Percentiles rank a stretch among this genome's conserved stretches.
Evolutionary conservation across 2,888 invertebrate species (phyloP).

Genomic region (Himalopsyche anomala): DNA sequence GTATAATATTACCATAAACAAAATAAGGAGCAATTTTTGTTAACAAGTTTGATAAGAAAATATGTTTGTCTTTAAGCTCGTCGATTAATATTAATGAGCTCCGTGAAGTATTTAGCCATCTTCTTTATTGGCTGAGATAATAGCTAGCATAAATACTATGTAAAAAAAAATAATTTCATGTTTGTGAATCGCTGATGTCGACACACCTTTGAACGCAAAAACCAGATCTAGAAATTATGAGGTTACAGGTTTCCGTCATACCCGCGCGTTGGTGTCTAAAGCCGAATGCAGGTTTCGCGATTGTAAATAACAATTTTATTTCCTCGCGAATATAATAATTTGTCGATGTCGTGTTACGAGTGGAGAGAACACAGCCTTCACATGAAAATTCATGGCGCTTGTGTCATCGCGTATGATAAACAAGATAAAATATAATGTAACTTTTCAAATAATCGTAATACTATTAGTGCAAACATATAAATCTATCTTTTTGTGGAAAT

Average conservation of each 20-base stretch:
- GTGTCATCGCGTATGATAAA: neutral
- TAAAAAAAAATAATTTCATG: neutral
- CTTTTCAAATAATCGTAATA: too few relatives aligned
- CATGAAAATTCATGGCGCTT: neutral
- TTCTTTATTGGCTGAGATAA: too few relatives aligned
- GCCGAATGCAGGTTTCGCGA: neutral
- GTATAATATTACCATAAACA: too few relatives aligned
- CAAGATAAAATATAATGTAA: too few relatives aligned
- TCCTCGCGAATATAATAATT: constrained; percentile 5
- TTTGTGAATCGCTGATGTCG: neutral
- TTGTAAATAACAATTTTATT: constrained; percentile 22
- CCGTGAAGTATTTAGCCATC: too few relatives aligned
- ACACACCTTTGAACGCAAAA: constrained; percentile 44
- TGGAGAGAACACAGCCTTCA: neutral
- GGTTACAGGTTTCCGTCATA: constrained; percentile 50
- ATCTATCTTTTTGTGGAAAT: too few relatives aligned
- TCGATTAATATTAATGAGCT: too few relatives aligned
- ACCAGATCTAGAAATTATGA: constrained; percentile 50
- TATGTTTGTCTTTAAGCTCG: too few relatives aligned
- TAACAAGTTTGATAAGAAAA: too few relatives aligned
- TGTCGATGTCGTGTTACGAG: neutral
- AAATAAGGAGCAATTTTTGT: too few relatives aligned
- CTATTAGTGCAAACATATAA: too few relatives aligned
- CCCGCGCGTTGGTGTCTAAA: constrained; percentile 51
- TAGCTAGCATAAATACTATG: too few relatives aligned